phyloP scores from a whole-genome alignment of 2,888 invertebrate species.

The Arrhopalites spinosus region DNA sequence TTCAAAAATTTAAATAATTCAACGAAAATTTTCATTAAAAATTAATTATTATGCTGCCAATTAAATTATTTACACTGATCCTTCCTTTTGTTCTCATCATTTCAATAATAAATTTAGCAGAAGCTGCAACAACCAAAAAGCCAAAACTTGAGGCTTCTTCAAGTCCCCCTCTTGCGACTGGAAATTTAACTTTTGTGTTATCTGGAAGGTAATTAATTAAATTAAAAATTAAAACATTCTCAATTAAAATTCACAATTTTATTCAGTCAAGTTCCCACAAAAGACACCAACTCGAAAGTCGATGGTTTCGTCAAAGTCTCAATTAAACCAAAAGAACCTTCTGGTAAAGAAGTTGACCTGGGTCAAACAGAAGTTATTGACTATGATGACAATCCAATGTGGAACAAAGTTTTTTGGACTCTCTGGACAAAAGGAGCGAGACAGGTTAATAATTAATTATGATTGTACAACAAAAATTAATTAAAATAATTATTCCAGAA shows the following conservation, averaged over 20 bases:
- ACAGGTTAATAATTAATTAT: background rate
- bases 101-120: too few species aligned
- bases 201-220: conserved; percentile 12
- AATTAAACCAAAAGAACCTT: conserved; percentile 35
- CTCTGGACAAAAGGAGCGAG: conserved; percentile 47
- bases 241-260: background rate
- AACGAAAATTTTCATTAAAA: too few species aligned
- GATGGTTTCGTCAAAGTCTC: conserved; percentile 51
- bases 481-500: conserved; percentile 27
- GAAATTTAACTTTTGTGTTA: conserved; percentile 1
- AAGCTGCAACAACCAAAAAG: too few species aligned
- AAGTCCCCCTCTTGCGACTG: too few species aligned
- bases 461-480: background rate
- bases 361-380: conserved; percentile 46
- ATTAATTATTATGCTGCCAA: too few species aligned
- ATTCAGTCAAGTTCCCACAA: conserved; percentile 26
- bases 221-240: too few species aligned
- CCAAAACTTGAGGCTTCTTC: background rate
- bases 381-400: conserved; percentile 48
- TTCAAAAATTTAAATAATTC: too few species aligned
- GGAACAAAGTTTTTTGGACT: conserved; percentile 50
- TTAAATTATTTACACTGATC: too few species aligned
- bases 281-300: conserved; percentile 45
- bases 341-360: conserved; percentile 38
- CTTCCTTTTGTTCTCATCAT: too few species aligned